Evolutionary conservation across 2,113 vertebrate species (phyloP), one percentile per base, ranked within the genome.

Genomic region (Perccottus glenii): DNA sequence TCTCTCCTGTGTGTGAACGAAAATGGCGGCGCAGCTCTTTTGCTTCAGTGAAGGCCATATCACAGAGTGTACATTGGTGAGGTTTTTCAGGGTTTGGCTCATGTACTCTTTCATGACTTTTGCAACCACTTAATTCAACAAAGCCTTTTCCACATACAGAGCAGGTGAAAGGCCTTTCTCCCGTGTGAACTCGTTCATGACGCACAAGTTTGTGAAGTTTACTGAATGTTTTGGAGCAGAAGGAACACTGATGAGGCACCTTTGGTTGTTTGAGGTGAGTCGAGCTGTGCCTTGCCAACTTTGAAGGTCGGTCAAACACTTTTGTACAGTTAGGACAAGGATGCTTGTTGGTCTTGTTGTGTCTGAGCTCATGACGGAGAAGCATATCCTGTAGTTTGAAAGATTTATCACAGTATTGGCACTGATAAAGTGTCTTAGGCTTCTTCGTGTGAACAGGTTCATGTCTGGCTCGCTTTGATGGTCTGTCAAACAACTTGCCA

Each of bases 111-210:
- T 90, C 87, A 0, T 90, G 89, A 0, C 80, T 78, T 69, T 79
- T 88, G 78, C 89, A 90, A 70, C 89, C 84, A 4, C 85, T 83
- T 0, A 75, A 42, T 68, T 90, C 89, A 0, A 85, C 73, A 51
- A 90, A 90, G 9, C 83, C 77, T 59, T 87, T 89, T 0, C 86
- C 85, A 0, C 89, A 90, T 33, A 87, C 66, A 0, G 78, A 77
- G 77, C 89, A 90, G 62, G 80, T 85, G 11, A 86, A 89, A 11
- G 89, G 89, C 61, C 58, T 88, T 80, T 90, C 89, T 5, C 89
- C 89, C 0, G 89, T 90, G 70, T 90, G 89, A 72, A 88, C 82
- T 2, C 89, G 78, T 64, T 79, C 60, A 27, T 90, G 89, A 9
- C 89, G 84, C 12, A 82, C 64, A 0, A 88, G 87, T 64, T 85